Conservation (phyloP, 2,888 invertebrate genomes). For the Hirtodrosophila cameraria region DNA sequence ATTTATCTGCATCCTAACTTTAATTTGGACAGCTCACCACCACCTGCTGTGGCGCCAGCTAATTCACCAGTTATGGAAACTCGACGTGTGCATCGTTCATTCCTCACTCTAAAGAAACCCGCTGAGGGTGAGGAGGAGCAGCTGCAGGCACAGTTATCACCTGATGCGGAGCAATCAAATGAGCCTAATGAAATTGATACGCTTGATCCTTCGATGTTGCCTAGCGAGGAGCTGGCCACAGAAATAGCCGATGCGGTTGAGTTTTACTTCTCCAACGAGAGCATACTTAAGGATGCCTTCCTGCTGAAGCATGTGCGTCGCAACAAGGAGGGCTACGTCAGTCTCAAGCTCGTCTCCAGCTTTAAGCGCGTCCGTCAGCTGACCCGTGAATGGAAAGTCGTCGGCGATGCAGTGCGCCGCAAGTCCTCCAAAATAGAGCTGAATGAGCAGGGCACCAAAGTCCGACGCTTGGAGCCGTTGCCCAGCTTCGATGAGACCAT, state of each 20-base stretch:
- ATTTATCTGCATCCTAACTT: constrained; percentile 81
- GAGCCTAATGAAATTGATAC: constrained; percentile 81
- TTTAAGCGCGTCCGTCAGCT: constrained; percentile 97
- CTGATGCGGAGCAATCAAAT: constrained; percentile 11
- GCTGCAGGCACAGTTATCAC: constrained; percentile 7
- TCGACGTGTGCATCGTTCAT: constrained; percentile 76
- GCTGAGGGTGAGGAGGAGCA: constrained; percentile 37
- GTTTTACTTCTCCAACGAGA: constrained; percentile 97
- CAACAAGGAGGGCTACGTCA: constrained; percentile 98
- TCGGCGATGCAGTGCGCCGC: constrained; percentile 92
- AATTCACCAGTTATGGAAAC: constrained; percentile 69
- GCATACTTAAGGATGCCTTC: constrained; percentile 97
- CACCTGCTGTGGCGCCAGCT: constrained; percentile 71
- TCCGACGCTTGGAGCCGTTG: constrained; percentile 92
- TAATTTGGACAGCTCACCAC: constrained; percentile 68
- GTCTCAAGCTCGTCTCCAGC: constrained; percentile 96
- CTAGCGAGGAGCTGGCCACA: constrained; percentile 90
- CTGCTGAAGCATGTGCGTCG: constrained; percentile 96
- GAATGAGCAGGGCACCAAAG: constrained; percentile 95
- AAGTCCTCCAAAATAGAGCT: constrained; percentile 93
- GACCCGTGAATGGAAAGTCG: constrained; percentile 96
- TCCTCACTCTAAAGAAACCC: constrained; percentile 73
- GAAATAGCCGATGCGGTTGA: constrained; percentile 95
- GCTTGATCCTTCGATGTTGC: constrained; percentile 84
- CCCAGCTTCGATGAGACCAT: constrained; percentile 96